Base-by-base conservation (phyloP, 2,797 vertebrate species). In the Mormyrus proboscirostris region DNA sequence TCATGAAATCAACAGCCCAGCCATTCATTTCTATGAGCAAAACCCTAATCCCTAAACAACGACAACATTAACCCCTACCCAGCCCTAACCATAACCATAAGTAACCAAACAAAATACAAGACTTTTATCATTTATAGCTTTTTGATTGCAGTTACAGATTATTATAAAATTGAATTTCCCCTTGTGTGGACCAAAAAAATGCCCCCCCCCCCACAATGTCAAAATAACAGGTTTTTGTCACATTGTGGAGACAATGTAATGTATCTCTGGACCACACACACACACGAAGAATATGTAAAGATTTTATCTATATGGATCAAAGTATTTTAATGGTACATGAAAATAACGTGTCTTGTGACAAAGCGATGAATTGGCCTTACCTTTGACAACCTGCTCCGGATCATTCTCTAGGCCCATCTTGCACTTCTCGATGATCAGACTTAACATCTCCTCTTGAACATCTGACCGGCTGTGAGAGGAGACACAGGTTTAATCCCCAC, bases 371-470 rank as follows among this genome's bases (percentile, higher is more conserved):
- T n/a, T 29, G 9, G 88, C 91, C 95, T 94, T 92, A 99, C 98
- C 98, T 97, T 99, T 98, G 89, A 99, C 96, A 0, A 99, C 93
- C 82, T 96, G 93, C 0, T 98, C 97, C 0, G 96, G 92, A 19
- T 98, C 97, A 47, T 97, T 97, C 92, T 97, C 97, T 84, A 94
- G 91, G 0, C 94, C 95, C 92, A 94, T 94, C 7, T 96, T 96
- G 79, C 94, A 96, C 94, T 97, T 97, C 92, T 97, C 97, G 1
- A 96, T 95, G 5, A 98, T 98, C 91, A 98, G 97, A 93, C 96
- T 98, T 94, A 96, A 96, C 92, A 97, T 98, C 95, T 99, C 98
- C 83, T 98, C 97, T 0, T 96, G 94, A 2, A 94, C 95, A n/a
- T 96, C 96, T 79, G 97, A 95, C 85, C 96, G 95, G 88, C 96